Evolutionary conservation across 1,140 invertebrate species (phyloP), one percentile per base, ranked within the genome.

Genomic region (Medauroidea extradentata): DNA sequence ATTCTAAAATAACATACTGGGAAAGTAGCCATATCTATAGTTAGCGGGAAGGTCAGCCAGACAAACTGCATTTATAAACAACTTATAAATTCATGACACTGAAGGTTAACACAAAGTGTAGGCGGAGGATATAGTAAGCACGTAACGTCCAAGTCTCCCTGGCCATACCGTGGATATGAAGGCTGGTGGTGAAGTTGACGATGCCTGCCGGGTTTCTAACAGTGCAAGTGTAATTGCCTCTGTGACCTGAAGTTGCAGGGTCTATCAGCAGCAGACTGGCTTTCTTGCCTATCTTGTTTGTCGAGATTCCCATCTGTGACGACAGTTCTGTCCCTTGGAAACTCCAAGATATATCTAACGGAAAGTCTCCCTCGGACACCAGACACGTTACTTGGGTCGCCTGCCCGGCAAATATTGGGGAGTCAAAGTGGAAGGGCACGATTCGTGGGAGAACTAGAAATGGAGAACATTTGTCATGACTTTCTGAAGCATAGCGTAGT

Each of bases 161-260:
- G 60, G 38, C 14, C 75, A 59, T 73, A 89, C 87, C 86, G 77
- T 89, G 86, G 63, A 90, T 84, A 70, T 83, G 80, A 67, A 90
- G 76, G 65, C 76, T 77, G 34, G 86, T 78, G 42, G 85, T 83
- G 69, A 85, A 83, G 67, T 81, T 84, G 48, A 81, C 81, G 62
- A 75, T 75, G 57, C 86, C 86, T 63, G 85, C 87, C 23, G 73
- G 74, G 73, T 91, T 91, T 51, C 81, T 81, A 64, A 85, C 88
- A 49, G 81, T 80, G 78, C 91, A 92, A 51, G 88, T 87, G 73
- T 92, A 93, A 72, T 89, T 87, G 50, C 89, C 89, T 42, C 81
- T 82, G 75, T 91, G 87, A 67, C 82, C 79, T 48, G 87, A 85
- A 63, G 82, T 85, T 53, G 87, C 85, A 13, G 85, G 82, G 58